Base-by-base conservation (phyloP, 2,113 vertebrate species). In the Glaucomys volans region DNA sequence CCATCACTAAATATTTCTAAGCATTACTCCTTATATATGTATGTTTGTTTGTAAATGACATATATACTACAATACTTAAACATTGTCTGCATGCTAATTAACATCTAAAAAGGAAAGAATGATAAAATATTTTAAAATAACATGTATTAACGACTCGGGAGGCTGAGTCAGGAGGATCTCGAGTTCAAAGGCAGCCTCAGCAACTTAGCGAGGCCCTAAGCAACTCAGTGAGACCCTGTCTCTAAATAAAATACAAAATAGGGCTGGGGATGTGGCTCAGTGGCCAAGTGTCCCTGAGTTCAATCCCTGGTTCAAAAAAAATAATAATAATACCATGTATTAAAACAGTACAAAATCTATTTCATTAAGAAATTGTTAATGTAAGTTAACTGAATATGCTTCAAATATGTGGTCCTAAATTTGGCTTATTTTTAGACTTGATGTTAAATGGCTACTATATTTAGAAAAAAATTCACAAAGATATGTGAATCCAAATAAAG, bases 381-480 rank as follows among this genome's bases (percentile, higher is more conserved):
- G 22, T 94, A 75, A 87, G 42, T 80, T 75, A 74, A 62, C 76
- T 83, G 44, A 90, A 80, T 90, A 72, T 69, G 8, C n/a, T 80
- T 97, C 26, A 80, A 71, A 57, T 74, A 9, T 64, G 75, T 79
- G 64, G n/a, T 83, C 5, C 30, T 87, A 37, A 76, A 30, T 57
- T 90, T n/a, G 87, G 26, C 42, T 80, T 64, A 72, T 79, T 93
- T 95, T 95, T 87, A 91, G 54, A 83, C 35, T 67, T 80, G 47
- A 84, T 97, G 40, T 83, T 91, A 74, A 62, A 77, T 67, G 42
- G 67, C 57, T 77, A 35, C 64, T 95, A 62, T 85, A 93, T 67
- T 81, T 79, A 85, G 40, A 77, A 88, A 95, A 96, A 95, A 59
- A 42, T n/a, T 80, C 6, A 87, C 85, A 93, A 75, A 90, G 32